Evolutionary conservation across 2,113 vertebrate genomes (phyloP).

Genomic region (Arvicanthis niloticus): DNA sequence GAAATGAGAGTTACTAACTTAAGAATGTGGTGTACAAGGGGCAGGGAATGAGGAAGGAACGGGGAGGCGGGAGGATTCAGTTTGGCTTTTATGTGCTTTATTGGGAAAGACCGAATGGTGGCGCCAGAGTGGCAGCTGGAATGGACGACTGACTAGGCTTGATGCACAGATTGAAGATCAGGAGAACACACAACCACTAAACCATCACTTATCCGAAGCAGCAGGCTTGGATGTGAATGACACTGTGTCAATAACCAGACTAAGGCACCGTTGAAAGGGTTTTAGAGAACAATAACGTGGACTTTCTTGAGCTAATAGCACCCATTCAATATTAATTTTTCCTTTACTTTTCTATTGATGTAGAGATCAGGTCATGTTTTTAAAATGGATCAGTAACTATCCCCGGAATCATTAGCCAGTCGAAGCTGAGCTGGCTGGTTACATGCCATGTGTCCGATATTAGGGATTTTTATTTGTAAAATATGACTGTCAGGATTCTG

Average conservation of each 20-base stretch:
- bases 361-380: neutral
- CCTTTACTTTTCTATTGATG: neutral
- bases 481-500: neutral
- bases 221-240: neutral
- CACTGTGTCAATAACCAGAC: neutral
- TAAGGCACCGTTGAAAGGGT: neutral
- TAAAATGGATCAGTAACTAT: neutral
- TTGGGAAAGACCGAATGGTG: neutral
- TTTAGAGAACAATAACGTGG: neutral
- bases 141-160: neutral
- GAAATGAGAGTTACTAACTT: constrained; percentile 45
- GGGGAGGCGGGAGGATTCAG: neutral
- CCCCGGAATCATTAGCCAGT: neutral
- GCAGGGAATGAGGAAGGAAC: neutral
- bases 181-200: neutral
- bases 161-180: neutral
- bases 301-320: neutral
- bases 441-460: neutral
- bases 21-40: neutral
- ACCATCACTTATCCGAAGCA: neutral
- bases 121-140: neutral
- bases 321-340: neutral
- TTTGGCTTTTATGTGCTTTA: neutral
- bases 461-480: neutral
- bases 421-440: neutral